These are phyloP conservation scores for Trigoniulus corallinus DNA, from an alignment of 1,140 invertebrate species.

Conservation along the genomic window DNA sequence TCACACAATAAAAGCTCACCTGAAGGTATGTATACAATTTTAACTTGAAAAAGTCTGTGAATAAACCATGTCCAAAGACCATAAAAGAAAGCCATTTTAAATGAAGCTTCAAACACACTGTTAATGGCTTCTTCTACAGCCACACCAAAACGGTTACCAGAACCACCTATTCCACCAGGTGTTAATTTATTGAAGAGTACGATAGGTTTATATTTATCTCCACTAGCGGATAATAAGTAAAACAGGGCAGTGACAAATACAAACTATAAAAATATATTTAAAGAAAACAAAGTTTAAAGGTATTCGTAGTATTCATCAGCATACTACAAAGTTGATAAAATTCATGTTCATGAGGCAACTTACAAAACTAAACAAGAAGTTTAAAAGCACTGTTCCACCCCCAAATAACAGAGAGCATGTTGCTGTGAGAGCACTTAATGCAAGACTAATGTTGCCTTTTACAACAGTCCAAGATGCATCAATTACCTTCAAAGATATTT, in stretches of 20 bases:
- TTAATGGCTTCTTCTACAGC: conserved; percentile 54
- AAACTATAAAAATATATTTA: conserved; percentile 39
- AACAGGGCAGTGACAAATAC: conserved; percentile 93
- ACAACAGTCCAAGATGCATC: conserved; percentile 86
- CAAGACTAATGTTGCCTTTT: conserved; percentile 79
- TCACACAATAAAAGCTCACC: conserved; percentile 32
- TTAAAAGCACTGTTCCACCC: conserved; percentile 81
- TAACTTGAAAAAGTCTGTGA: conserved; percentile 84
- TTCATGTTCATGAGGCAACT: no score
- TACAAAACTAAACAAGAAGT: conserved; percentile 81
- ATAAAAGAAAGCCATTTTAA: conserved; percentile 94
- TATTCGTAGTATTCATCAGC: background rate
- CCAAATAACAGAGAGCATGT: conserved; percentile 73
- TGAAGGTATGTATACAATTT: conserved; percentile 87
- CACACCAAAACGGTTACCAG: conserved; percentile 43
- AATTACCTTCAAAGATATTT: no score
- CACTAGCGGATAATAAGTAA: conserved; percentile 79
- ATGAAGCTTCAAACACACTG: conserved; percentile 77
- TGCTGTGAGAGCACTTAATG: conserved; percentile 68
- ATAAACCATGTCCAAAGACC: conserved; percentile 96
- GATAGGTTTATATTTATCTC: conserved; percentile 76
- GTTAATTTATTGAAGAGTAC: conserved; percentile 60
- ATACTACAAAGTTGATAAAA: conserved; percentile 18
- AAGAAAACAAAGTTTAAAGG: conserved; percentile 1
- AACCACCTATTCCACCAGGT: conserved; percentile 43